phyloP scores from a whole-genome alignment of 1,140 invertebrate species.

The Periplaneta americana region DNA sequence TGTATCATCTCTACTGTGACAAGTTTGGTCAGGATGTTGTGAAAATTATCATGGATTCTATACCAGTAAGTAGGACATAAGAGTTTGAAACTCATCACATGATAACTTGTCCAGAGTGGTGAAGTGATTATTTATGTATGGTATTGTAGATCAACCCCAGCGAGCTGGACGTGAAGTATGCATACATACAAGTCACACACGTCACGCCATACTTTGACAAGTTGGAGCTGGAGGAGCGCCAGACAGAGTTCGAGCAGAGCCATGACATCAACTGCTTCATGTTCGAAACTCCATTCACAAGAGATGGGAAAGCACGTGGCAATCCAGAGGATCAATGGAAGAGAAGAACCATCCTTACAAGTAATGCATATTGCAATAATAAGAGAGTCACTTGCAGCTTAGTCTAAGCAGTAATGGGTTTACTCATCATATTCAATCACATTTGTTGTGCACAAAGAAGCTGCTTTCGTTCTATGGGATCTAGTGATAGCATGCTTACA shows the following conservation, averaged over 20 bases:
- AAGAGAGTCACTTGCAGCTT: no score
- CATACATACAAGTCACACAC: conserved; percentile 89
- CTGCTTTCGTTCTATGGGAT: no score
- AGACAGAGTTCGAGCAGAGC: conserved; percentile 79
- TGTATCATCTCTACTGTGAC: conserved; percentile 70
- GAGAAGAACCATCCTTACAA: conserved; percentile 75
- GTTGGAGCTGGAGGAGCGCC: conserved; percentile 51
- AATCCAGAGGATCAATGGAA: conserved; percentile 85
- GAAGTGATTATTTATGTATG: background rate
- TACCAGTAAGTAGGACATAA: conserved; percentile 53
- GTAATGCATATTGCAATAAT: no score
- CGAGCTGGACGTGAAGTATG: conserved; percentile 75
- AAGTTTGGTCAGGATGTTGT: conserved; percentile 82
- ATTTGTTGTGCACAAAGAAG: no score
- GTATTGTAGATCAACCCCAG: conserved; percentile 61
- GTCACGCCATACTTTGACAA: conserved; percentile 75
- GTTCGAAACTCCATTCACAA: conserved; percentile 90
- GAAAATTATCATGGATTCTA: conserved; percentile 89
- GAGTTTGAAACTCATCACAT: no score
- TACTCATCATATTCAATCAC: no score
- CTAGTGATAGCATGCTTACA: no score
- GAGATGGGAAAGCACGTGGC: conserved; percentile 68
- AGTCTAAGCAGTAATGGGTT: no score
- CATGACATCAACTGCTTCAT: conserved; percentile 84
- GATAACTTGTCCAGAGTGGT: no score